Conservation (phyloP, 2,888 invertebrate genomes). For the Sympetrum striolatum region DNA sequence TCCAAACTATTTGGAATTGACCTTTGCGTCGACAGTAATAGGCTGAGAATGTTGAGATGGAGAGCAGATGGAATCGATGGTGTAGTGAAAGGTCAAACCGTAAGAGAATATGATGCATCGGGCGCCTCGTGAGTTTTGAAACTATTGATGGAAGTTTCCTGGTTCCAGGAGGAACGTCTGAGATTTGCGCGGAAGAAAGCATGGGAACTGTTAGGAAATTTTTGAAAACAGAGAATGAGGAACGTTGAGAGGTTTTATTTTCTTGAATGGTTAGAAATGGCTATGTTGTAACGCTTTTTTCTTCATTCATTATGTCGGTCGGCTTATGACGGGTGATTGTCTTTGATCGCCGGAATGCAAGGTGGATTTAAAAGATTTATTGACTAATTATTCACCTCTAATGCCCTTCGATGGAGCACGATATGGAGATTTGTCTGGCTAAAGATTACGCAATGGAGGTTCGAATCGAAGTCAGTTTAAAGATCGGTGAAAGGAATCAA, state of each 20-base stretch:
- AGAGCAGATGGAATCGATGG: neutral
- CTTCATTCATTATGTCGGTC: too few species aligned
- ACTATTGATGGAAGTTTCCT: neutral
- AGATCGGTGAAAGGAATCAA: too few species aligned
- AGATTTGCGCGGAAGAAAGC: neutral
- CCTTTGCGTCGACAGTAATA: neutral
- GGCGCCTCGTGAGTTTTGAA: neutral
- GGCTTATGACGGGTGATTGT: too few species aligned
- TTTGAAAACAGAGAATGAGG: neutral
- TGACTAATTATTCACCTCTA: too few species aligned
- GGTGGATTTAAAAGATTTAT: too few species aligned
- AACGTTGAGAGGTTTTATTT: neutral
- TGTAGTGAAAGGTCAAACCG: neutral
- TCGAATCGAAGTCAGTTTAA: too few species aligned
- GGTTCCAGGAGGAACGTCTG: neutral
- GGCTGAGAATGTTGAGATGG: neutral
- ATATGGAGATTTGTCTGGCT: too few species aligned
- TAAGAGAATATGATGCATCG: neutral
- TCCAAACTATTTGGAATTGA: neutral
- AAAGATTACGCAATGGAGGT: too few species aligned
- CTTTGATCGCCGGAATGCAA: too few species aligned
- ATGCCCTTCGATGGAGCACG: too few species aligned
- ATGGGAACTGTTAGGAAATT: neutral
- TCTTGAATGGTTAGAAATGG: neutral
- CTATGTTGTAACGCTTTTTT: neutral